Percentiles rank a stretch among this genome's conserved stretches.
Evolutionary conservation across 2,888 invertebrate species (phyloP).

Genomic region (Dromius quadrimaculatus): DNA sequence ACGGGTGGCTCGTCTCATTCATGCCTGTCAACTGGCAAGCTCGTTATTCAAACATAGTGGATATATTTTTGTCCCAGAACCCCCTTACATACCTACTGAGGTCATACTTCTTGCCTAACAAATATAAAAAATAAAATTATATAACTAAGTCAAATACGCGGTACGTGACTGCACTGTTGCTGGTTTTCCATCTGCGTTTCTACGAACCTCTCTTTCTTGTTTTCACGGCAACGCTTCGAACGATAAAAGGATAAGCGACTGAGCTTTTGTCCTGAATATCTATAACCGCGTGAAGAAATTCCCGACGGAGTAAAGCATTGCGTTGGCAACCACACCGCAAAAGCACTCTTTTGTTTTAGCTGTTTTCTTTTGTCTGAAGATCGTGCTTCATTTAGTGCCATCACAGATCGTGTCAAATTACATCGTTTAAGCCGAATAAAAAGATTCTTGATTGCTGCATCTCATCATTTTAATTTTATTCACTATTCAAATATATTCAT

Average conservation of each 20-base stretch:
- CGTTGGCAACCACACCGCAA: background rate
- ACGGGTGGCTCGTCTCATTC: too few species aligned
- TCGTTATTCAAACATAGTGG: too few species aligned
- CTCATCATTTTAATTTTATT: conserved; percentile 26
- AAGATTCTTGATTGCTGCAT: conserved; percentile 6
- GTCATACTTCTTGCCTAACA: too few species aligned
- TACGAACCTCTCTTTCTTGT: background rate
- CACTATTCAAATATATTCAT: too few species aligned
- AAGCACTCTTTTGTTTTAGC: conserved; percentile 3
- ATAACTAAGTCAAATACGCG: conserved; percentile 6
- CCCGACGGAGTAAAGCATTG: background rate
- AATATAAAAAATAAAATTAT: conserved; percentile 3
- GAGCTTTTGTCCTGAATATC: conserved; percentile 30
- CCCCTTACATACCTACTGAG: too few species aligned
- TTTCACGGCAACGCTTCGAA: conserved; percentile 17
- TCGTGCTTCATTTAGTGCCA: background rate
- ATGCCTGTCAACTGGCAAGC: too few species aligned
- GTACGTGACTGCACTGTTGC: conserved; percentile 3
- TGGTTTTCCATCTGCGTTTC: background rate
- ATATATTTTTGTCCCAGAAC: too few species aligned
- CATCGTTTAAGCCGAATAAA: conserved; percentile 11
- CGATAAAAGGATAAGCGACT: conserved; percentile 27
- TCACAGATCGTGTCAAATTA: background rate
- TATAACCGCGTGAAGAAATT: conserved; percentile 26
- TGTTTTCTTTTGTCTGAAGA: conserved; percentile 13